Evolutionary conservation across 2,797 vertebrate genomes (phyloP), one percentile per base, ranked within the genome.

Genomic region (Ispidina lecontei): DNA sequence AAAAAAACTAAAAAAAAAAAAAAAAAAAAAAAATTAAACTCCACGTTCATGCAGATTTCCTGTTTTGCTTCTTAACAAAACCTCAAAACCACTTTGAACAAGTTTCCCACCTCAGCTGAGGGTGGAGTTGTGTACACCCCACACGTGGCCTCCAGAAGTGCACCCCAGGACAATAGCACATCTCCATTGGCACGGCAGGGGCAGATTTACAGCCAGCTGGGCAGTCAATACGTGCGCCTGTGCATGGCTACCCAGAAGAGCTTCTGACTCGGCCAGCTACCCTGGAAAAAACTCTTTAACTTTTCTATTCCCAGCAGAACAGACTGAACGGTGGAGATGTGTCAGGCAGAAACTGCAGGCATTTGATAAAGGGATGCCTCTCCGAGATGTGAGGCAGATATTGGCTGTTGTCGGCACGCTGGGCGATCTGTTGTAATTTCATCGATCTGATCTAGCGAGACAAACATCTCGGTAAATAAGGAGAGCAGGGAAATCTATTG

Each of bases 41-140:
- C 70, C 81, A 91, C 77, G 92, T 87, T 75, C 52, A 41, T 59
- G 29, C 75, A 93, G 35, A 91, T 95, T 96, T 97, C 95, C 95
- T 96, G 91, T 96, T 94, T 97, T 94, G 88, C 89, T 90, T 92
- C 84, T 91, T 74, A 91, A 89, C 77, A 80, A 94, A 96, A 95
- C 95, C 96, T 96, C 91, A 94, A 97, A 97, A 96, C 94, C 94
- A 91, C 94, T 90, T 88, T 80, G 93, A 95, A 83, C 76, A 83
- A 90, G 82, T 95, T 93, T 93, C 85, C 52, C 81, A 93, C 83
- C 93, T 92, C 87, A 63, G 49, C 72, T 26, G 79, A 96, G 90
- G 91, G 94, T 94, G 93, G 86, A 93, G 93, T 6, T 74, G 90
- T 41, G 67, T 33, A 89, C 67, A 0, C 55, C 90, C 60, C 77